phyloP scores from a whole-genome alignment of 2,113 vertebrate species.

The Sprattus sprattus region DNA sequence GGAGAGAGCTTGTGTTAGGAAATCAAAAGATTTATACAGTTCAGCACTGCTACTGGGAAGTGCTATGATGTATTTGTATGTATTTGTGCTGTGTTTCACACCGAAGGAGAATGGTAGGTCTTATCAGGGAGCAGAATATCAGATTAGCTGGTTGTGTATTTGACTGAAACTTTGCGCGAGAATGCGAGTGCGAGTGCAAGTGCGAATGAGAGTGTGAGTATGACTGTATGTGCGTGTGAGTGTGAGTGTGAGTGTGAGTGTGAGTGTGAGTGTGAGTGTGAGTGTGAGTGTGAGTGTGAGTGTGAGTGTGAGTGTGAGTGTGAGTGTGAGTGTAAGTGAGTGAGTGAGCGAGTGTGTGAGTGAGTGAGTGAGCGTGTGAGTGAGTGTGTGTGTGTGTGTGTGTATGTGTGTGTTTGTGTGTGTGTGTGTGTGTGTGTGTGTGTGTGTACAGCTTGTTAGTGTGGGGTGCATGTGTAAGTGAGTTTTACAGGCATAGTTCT shows the following conservation, averaged over 20 bases:
- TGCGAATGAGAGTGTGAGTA: too few species aligned
- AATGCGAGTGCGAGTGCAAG: too few species aligned
- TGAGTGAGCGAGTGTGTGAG: too few species aligned
- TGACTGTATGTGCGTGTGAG: too few species aligned
- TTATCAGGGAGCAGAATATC: background rate
- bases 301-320: too few species aligned
- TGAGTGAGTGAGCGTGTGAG: too few species aligned
- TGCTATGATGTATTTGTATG: background rate
- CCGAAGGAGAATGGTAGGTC: background rate
- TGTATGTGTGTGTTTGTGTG: background rate
- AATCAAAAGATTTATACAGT: background rate
- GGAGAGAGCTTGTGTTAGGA: background rate
- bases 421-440: background rate
- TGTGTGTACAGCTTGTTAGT: conserved; percentile 6
- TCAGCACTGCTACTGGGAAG: too few species aligned
- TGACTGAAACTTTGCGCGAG: too few species aligned
- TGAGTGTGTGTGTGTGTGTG: background rate
- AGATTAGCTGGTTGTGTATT: background rate
- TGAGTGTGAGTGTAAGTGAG: too few species aligned
- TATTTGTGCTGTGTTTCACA: background rate
- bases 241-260: too few species aligned
- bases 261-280: too few species aligned
- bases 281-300: too few species aligned
- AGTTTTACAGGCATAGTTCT: background rate
- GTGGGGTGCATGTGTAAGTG: background rate